phyloP scores from a whole-genome alignment of 1,140 invertebrate genomes.

The Ladona fulva region DNA sequence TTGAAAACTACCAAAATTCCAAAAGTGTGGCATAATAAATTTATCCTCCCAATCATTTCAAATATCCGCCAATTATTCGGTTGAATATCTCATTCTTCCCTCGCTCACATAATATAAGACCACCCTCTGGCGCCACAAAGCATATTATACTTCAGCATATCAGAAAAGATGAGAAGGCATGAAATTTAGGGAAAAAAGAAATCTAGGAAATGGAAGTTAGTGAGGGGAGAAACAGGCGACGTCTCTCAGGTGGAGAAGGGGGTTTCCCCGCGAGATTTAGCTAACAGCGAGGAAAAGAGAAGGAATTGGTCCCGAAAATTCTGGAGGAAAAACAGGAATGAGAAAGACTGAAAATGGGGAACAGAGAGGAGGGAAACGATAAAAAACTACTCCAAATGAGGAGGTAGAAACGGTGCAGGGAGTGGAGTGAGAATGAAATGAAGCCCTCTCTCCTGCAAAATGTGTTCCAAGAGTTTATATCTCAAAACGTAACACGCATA shows the following conservation, averaged over 20 bases:
- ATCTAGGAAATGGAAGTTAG: background rate
- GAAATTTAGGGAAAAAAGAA: background rate
- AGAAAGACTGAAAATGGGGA: background rate
- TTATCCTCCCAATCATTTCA: background rate
- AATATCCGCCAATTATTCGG: background rate
- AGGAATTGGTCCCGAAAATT: background rate
- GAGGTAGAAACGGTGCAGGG: background rate
- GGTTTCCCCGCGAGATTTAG: background rate
- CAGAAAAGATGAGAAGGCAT: constrained; percentile 4
- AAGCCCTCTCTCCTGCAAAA: background rate
- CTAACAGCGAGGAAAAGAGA: background rate
- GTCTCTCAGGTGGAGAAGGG: background rate
- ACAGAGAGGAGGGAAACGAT: too few species aligned
- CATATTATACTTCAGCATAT: background rate
- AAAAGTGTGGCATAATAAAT: background rate
- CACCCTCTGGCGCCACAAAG: background rate
- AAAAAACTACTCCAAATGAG: background rate
- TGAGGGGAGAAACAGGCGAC: background rate
- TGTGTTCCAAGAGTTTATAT: constrained; percentile 1
- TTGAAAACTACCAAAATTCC: too few species aligned
- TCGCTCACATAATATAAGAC: background rate
- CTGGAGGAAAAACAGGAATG: background rate
- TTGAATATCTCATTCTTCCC: too few species aligned
- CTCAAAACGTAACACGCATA: constrained; percentile 9
- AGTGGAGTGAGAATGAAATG: background rate